phyloP scores from a whole-genome alignment of 2,888 invertebrate genomes.

The Lissocephala sabroskyi region DNA sequence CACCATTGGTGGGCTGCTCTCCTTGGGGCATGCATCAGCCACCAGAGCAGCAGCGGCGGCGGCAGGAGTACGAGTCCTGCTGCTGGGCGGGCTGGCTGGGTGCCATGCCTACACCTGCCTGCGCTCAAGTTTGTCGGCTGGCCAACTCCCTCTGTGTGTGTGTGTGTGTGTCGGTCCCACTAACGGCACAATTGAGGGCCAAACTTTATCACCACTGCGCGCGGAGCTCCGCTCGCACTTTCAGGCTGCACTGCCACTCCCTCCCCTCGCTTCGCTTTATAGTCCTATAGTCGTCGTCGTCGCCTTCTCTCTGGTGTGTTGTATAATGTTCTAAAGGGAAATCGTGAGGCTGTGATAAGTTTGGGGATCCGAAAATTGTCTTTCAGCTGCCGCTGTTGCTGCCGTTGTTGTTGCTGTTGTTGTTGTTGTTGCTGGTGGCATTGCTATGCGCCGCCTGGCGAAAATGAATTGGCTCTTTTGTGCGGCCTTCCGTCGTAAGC shows the following conservation, averaged over 20 bases:
- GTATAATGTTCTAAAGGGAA: slow-evolving; percentile 72
- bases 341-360: slow-evolving; percentile 72
- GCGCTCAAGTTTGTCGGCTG: slow-evolving; percentile 39
- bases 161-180: slow-evolving; percentile 22
- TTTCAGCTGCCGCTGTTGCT: slow-evolving; percentile 53
- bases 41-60: slow-evolving; percentile 23
- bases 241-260: neutral
- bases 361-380: slow-evolving; percentile 72
- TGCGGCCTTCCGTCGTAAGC: slow-evolving; percentile 44
- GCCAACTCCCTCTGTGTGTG: slow-evolving; percentile 46
- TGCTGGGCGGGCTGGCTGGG: slow-evolving; percentile 33
- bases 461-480: slow-evolving; percentile 65
- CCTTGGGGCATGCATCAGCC: neutral
- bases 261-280: no score
- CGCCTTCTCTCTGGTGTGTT: slow-evolving; percentile 67
- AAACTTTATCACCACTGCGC: slow-evolving; percentile 57
- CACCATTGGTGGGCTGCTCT: neutral
- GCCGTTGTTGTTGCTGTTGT: slow-evolving; percentile 17
- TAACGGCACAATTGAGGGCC: slow-evolving; percentile 59
- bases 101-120: slow-evolving; percentile 39
- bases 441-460: slow-evolving; percentile 53
- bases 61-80: slow-evolving; percentile 12
- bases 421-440: slow-evolving; percentile 21
- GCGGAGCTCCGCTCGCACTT: slow-evolving; percentile 25
- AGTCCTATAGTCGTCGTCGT: neutral